Evolutionary conservation across 2,113 vertebrate species (phyloP), one percentile per base, ranked within the genome.

Genomic region (Sebastes schlegelii): DNA sequence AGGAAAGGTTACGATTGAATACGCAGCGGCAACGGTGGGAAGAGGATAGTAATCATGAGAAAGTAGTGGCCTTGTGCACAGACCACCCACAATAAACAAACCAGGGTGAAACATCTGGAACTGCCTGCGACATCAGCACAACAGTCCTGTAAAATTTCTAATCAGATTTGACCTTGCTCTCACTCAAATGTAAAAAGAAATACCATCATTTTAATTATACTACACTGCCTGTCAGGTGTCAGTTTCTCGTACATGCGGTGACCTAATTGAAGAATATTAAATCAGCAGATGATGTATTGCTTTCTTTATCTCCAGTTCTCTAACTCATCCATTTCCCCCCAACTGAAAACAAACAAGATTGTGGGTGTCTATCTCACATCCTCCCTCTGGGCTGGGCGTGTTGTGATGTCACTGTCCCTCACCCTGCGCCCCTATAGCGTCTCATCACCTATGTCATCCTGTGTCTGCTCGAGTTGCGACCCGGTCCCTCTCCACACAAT

Each of bases 41-140:
- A 86, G 46, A 86, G 45, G 61, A 79, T 19, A 4, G 60, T 12
- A 14, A 69, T 75, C 62, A 86, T 92, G 90, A 92, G 88, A 92
- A 91, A 79, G 62, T 54, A 1, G 11, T 51, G 69, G 74, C 83
- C 85, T 84, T 78, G 19, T 73, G 65, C 65, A 57, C 48, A 42
- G 84, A 75, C 52, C 60, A 57, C 42, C 88, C 65, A 79, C 77
- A 82, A 84, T 83, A 92, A 92, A 93, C 82, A 85, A 76, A 62
- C 34, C 12, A 6, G 42, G 66, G 46, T 68, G 55, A 88, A 84
- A 91, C 89, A 87, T 92, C 90, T 92, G 91, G 17, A 79, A 4
- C 17, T 14, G 48, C 17, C 57, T 46, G 19, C 17, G 67, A 75
- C 54, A 19, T 63, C 76, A 74, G 19, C 48, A 23, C 19, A 42